These are phyloP conservation scores for Cheilosia pagana DNA, from an alignment of 2,888 invertebrate genomes.

Conservation along the genomic window DNA sequence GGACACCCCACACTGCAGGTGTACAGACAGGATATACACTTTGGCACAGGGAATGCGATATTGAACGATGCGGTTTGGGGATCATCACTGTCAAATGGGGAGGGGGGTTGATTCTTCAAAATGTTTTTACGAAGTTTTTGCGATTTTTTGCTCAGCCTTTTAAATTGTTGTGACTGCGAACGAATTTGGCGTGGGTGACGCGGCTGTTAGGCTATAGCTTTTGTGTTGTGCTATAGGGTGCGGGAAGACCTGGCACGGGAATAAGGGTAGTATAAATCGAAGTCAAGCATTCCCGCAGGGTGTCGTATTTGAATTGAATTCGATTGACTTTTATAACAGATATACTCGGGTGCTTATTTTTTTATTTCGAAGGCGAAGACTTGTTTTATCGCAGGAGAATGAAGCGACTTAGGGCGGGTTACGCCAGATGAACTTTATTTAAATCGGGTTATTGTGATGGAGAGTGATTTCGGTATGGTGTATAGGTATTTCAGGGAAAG, in stretches of 20 bases:
- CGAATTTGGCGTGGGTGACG: not conserved
- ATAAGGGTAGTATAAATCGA: conserved; percentile 55
- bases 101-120: conserved; percentile 27
- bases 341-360: conserved; percentile 6
- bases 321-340: conserved; percentile 69
- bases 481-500: not conserved
- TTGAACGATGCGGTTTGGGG: conserved; percentile 46
- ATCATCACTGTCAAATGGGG: conserved; percentile 27
- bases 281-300: conserved; percentile 61
- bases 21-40: conserved; percentile 29
- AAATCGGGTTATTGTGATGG: conserved; percentile 42
- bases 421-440: conserved; percentile 29
- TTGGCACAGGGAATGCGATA: conserved; percentile 3
- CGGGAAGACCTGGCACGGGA: not conserved
- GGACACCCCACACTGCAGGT: conserved; percentile 24
- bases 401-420: conserved; percentile 42
- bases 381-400: conserved; percentile 47
- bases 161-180: conserved; percentile 22
- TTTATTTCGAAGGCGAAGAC: conserved; percentile 6
- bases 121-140: conserved; percentile 26
- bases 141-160: conserved; percentile 12
- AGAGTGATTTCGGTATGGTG: not conserved
- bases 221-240: not conserved
- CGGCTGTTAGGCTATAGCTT: not conserved
- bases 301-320: conserved; percentile 54